Evolutionary conservation across 1,140 invertebrate genomes (phyloP).

Genomic region (Drosophila elegans): DNA sequence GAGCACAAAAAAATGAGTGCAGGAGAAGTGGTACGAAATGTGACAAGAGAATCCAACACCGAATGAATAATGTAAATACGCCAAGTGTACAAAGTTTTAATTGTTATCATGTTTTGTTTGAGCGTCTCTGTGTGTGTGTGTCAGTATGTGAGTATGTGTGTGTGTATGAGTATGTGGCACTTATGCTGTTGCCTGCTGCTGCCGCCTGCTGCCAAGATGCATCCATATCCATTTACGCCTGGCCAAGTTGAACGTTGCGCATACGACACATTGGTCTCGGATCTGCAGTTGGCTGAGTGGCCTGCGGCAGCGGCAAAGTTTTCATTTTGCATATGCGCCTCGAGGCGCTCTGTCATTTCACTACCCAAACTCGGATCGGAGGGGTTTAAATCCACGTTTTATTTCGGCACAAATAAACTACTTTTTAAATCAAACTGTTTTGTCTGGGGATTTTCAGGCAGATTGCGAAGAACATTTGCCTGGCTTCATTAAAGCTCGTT

Average conservation of each 20-base stretch:
- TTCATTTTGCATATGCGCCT: slow-evolving; percentile 74
- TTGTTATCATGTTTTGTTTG: slow-evolving; percentile 82
- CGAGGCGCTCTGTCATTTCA: slow-evolving; percentile 65
- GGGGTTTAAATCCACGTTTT: slow-evolving; percentile 44
- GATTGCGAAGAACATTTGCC: slow-evolving; percentile 7
- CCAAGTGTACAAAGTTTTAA: slow-evolving; percentile 81
- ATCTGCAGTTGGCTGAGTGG: slow-evolving; percentile 48
- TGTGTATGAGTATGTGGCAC: slow-evolving; percentile 33
- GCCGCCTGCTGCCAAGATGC: slow-evolving; percentile 60
- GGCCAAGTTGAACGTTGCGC: slow-evolving; percentile 77
- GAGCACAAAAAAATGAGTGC: slow-evolving; percentile 41
- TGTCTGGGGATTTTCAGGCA: slow-evolving; percentile 27
- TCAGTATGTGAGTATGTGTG: not conserved
- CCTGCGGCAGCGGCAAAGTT: slow-evolving; percentile 51
- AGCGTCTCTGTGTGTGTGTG: slow-evolving; percentile 30
- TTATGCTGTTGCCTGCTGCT: slow-evolving; percentile 19
- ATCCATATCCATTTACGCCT: slow-evolving; percentile 79
- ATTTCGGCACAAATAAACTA: slow-evolving; percentile 34
- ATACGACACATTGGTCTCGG: slow-evolving; percentile 69
- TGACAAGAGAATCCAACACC: slow-evolving; percentile 76
- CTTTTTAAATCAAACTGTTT: slow-evolving; percentile 45
- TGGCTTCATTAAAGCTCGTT: slow-evolving; percentile 3
- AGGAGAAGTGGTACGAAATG: slow-evolving; percentile 45
- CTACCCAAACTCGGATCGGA: slow-evolving; percentile 29
- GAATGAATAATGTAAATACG: slow-evolving; percentile 82